phyloP scores from a whole-genome alignment of 2,113 vertebrate species.

The Mirounga angustirostris region DNA sequence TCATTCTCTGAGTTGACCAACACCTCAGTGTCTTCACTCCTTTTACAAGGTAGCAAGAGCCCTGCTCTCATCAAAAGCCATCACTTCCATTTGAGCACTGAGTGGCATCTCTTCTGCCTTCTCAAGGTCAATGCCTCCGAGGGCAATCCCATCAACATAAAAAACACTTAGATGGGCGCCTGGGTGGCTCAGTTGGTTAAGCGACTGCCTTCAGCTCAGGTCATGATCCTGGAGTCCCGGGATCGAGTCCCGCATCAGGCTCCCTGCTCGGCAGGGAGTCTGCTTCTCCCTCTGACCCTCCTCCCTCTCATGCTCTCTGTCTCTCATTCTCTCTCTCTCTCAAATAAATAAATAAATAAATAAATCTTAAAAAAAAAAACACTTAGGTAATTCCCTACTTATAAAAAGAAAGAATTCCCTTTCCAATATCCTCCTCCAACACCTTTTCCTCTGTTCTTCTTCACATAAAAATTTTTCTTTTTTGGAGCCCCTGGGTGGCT shows the following conservation, averaged over 20 bases:
- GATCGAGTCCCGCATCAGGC: too few relatives aligned
- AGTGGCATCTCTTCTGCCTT: neutral
- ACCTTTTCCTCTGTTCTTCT: neutral
- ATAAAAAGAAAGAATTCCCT: conserved; percentile 19
- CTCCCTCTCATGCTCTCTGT: too few relatives aligned
- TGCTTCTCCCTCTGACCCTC: too few relatives aligned
- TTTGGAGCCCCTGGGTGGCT: too few relatives aligned
- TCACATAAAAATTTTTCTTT: neutral
- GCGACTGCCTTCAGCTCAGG: too few relatives aligned
- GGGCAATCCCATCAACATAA: neutral
- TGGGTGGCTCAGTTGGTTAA: too few relatives aligned
- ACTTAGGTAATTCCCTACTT: neutral
- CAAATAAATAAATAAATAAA: too few relatives aligned
- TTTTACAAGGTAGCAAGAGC: neutral
- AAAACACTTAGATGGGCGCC: neutral
- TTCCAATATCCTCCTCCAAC: neutral
- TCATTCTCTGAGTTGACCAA: neutral
- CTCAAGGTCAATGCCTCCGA: neutral
- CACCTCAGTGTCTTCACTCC: neutral
- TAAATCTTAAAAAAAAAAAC: neutral
- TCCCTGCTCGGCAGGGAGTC: too few relatives aligned
- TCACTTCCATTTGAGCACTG: neutral
- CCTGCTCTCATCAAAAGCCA: neutral
- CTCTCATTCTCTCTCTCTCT: too few relatives aligned
- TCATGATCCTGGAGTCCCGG: too few relatives aligned